Evolutionary conservation across 2,797 vertebrate genomes (phyloP).

Genomic region (Microctenopoma steveboyesi): DNA sequence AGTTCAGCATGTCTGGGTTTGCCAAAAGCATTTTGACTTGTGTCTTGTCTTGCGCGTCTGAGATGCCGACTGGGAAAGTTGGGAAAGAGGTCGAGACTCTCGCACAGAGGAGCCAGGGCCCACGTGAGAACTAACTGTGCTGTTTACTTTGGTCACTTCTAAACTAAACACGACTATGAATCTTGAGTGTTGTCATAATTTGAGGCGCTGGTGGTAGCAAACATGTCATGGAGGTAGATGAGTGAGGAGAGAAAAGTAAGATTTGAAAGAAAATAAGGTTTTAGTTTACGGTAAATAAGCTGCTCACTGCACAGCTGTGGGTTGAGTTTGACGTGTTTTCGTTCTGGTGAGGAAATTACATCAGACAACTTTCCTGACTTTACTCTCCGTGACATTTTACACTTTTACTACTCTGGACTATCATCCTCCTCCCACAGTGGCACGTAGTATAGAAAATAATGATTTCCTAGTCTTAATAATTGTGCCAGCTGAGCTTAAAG

Average conservation of each 20-base stretch:
- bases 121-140: not conserved
- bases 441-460: not conserved
- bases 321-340: slow-evolving; percentile 49
- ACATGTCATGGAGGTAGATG: not conserved
- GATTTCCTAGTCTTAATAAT: not conserved
- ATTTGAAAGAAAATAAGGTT: slow-evolving; percentile 14
- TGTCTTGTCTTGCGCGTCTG: slow-evolving; percentile 29
- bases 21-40: slow-evolving; percentile 45
- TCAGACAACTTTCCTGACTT: slow-evolving; percentile 37
- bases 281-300: slow-evolving; percentile 33
- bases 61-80: slow-evolving; percentile 10
- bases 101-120: slow-evolving; percentile 5
- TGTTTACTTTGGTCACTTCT: slow-evolving; percentile 37
- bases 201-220: slow-evolving; percentile 32
- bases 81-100: slow-evolving; percentile 1
- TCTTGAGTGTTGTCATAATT: slow-evolving; percentile 27
- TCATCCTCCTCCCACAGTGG: not conserved
- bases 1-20: slow-evolving; percentile 49
- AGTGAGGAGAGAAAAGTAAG: slow-evolving; percentile 9
- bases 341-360: slow-evolving; percentile 52
- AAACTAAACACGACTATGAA: slow-evolving; percentile 37
- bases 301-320: slow-evolving; percentile 26
- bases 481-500: not conserved
- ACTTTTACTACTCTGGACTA: slow-evolving; percentile 25
- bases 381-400: slow-evolving; percentile 27